Evolutionary conservation across 64 coral and sea anemone genomes (phyloP), one percentile per base, ranked within the genome.

Genomic region (Montipora cactus): DNA sequence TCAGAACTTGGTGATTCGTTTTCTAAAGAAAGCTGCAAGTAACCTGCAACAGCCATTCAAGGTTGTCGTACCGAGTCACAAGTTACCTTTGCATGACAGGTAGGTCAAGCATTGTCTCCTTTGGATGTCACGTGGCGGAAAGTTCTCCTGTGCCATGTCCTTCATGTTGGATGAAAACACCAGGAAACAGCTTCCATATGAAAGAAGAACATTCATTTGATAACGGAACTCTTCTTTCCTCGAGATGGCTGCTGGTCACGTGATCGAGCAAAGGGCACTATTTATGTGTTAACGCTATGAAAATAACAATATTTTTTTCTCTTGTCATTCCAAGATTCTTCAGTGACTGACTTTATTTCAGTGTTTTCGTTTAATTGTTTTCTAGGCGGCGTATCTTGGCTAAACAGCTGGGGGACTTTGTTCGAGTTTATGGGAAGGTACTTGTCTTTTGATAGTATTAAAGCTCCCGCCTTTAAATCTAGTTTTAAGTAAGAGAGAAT

Each of bases 341-440:
- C 10, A 10, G 10, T 55, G 61, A 15, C 61, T 64, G 14, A 15
- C 61, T 19, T 16, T 64, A 12, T 83, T 44, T 59, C 28, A 46
- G 14, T 59, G 5, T 49, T 23, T 75, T 7, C 1, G 21, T n/a
- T 50, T 70, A 7, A 1, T 88, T 55, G 73, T 57, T 53, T 59
- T 57, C 13, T 11, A 98, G 96, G 78, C 87, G 91, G 47, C 49
- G 96, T 76, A 98, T 98, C 64, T 81, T 98, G 20, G 96, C 96
- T 7, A 95, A 98, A 47, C 94, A 98, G 45, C 83, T 98, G 1
- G 96, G 94, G 71, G 96, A 98, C 78, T 98, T 98, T 53, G 96
- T 98, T 46, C 94, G 93, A 79, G 83, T 98, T 58, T 98, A 98
- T 82, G 96, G 94, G 81, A 95, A 98, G 94, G 96, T 98, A 90